These are phyloP conservation scores for Cylas formicarius DNA, from an alignment of 1,140 invertebrate species.

Conservation along the genomic window DNA sequence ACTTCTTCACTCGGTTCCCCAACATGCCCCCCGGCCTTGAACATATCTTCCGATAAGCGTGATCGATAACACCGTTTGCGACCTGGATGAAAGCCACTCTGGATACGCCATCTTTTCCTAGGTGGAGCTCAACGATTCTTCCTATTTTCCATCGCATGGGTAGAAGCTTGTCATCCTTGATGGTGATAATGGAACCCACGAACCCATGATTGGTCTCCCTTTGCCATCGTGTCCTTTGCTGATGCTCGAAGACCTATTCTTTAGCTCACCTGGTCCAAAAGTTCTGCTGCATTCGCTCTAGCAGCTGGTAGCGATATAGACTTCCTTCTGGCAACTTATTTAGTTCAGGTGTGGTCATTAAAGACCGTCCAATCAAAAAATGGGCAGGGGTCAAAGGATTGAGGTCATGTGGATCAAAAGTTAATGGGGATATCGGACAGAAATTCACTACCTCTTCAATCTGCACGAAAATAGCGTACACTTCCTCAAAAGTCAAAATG, in stretches of 20 bases:
- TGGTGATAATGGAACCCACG: too few species aligned
- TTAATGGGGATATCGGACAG: conserved; percentile 28
- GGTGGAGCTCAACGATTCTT: too few species aligned
- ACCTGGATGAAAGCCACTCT: too few species aligned
- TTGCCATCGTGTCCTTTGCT: conserved; percentile 29
- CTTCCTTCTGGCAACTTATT: conserved; percentile 36
- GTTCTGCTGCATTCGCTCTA: conserved; percentile 28
- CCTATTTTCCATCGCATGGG: too few species aligned
- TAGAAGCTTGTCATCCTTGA: too few species aligned
- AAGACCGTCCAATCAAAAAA: conserved; percentile 8
- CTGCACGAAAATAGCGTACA: conserved; percentile 26
- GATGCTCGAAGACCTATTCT: conserved; percentile 32
- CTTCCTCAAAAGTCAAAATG: conserved; percentile 30
- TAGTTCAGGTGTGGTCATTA: conserved; percentile 12
- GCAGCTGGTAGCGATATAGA: conserved; percentile 26
- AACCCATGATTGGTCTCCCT: not conserved
- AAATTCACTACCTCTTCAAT: conserved; percentile 24
- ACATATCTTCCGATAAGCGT: too few species aligned
- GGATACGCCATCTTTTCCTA: too few species aligned
- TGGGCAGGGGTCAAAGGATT: conserved; percentile 29
- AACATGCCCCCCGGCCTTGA: too few species aligned
- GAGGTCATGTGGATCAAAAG: conserved; percentile 33
- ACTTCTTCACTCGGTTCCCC: too few species aligned
- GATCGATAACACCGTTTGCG: too few species aligned
- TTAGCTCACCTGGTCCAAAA: conserved; percentile 32